Evolutionary conservation across 2,888 invertebrate species (phyloP).

Genomic region (Drosophila suboccidentalis): DNA sequence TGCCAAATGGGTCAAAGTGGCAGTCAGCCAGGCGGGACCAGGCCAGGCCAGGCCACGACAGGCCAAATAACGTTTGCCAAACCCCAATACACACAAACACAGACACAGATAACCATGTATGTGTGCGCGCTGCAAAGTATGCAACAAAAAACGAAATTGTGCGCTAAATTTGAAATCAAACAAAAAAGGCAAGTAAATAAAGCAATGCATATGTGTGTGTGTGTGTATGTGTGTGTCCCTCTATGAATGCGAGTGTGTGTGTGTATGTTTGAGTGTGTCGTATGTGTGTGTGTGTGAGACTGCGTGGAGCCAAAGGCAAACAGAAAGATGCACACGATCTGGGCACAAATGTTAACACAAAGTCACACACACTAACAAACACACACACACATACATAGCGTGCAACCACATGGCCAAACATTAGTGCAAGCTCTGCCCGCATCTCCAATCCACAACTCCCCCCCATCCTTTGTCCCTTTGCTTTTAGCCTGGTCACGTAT

Average conservation of each 20-base stretch:
- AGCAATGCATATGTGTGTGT: constrained; percentile 38
- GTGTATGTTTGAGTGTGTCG: constrained; percentile 5
- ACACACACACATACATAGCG: constrained; percentile 23
- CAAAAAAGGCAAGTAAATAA: constrained; percentile 72
- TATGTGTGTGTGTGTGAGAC: constrained; percentile 37
- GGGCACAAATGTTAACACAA: constrained; percentile 67
- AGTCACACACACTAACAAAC: constrained; percentile 39
- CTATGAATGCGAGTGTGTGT: constrained; percentile 6
- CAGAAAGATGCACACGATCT: constrained; percentile 61
- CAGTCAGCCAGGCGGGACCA: constrained; percentile 77
- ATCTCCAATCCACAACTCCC: background rate
- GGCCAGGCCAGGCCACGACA: constrained; percentile 34
- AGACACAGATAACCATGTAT: no score
- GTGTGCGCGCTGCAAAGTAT: constrained; percentile 53
- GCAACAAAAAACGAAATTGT: constrained; percentile 61
- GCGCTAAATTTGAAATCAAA: constrained; percentile 80
- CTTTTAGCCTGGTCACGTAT: constrained; percentile 66
- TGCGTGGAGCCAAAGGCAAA: constrained; percentile 79
- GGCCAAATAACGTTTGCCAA: constrained; percentile 68
- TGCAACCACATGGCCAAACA: constrained; percentile 71
- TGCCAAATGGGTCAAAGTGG: constrained; percentile 80
- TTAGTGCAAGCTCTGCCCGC: constrained; percentile 62
- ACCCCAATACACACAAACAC: constrained; percentile 64
- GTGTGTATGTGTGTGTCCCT: constrained; percentile 14
- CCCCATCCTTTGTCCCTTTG: background rate